phyloP scores from a whole-genome alignment of 2,888 invertebrate genomes.

The Stictocephala bisonia region DNA sequence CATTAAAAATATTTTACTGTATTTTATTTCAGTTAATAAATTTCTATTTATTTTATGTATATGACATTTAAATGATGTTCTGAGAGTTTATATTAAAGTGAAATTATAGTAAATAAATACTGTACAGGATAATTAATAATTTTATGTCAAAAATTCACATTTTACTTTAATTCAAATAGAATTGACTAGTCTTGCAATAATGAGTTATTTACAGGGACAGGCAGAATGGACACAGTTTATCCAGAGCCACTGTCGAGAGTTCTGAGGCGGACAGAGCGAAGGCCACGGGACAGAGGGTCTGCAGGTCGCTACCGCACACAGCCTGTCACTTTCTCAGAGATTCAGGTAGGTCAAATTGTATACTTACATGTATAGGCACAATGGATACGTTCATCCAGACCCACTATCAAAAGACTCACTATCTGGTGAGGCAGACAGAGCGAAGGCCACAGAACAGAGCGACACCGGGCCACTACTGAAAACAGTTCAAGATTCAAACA shows the following conservation, averaged over 20 bases:
- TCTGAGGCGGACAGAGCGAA: conserved; percentile 19
- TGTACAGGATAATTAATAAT: no score
- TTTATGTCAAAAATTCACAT: no score
- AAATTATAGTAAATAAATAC: no score
- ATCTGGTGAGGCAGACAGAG: conserved; percentile 22
- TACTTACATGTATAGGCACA: conserved; percentile 15
- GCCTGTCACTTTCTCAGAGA: conserved; percentile 43
- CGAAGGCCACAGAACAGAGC: conserved; percentile 9
- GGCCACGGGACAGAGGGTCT: conserved; percentile 8
- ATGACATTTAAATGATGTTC: no score
- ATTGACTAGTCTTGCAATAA: no score
- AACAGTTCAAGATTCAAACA: conserved; percentile 40
- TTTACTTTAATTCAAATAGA: no score
- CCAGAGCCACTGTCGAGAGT: conserved; percentile 33
- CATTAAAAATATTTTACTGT: no score
- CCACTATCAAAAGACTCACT: conserved; percentile 25
- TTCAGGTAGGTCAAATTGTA: no score
- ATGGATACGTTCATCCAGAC: conserved; percentile 42
- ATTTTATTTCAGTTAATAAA: no score
- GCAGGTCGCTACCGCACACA: conserved; percentile 29
- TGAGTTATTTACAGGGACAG: conserved; percentile 25
- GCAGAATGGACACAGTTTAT: conserved; percentile 42
- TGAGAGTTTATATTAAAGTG: no score
- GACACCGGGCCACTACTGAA: conserved; percentile 2
- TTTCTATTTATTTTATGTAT: no score